Evolutionary conservation across 2,113 vertebrate genomes (phyloP).

Genomic region (Natator depressus): DNA sequence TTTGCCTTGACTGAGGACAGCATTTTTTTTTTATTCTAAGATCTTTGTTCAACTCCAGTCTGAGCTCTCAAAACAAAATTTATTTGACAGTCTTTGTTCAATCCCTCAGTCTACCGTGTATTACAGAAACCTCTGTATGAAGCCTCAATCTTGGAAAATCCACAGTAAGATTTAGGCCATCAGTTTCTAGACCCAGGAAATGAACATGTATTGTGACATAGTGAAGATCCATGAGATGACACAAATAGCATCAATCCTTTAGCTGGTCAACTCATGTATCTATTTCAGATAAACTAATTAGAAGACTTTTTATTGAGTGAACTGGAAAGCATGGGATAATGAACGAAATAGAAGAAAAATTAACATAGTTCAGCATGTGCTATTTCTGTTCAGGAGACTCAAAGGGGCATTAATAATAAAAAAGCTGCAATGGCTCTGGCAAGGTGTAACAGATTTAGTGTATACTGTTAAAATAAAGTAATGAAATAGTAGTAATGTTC

Average conservation of each 20-base stretch:
- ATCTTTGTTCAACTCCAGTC: not conserved
- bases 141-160: not conserved
- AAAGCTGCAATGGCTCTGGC: slow-evolving; percentile 1
- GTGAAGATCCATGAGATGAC: slow-evolving; percentile 5
- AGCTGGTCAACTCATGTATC: not conserved
- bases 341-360: not conserved
- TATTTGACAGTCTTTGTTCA: not conserved
- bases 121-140: not conserved
- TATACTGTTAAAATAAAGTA: not conserved
- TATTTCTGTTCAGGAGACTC: not conserved
- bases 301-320: not conserved
- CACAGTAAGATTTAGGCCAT: not conserved
- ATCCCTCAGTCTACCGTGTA: not conserved
- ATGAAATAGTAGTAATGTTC: not conserved
- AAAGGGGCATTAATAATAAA: not conserved
- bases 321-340: slow-evolving; percentile 10
- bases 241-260: not conserved
- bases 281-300: not conserved
- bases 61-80: not conserved
- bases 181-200: slow-evolving; percentile 22
- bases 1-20: not conserved
- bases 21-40: not conserved
- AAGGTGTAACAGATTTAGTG: not conserved
- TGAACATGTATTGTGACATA: slow-evolving; percentile 10
- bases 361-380: not conserved